These are phyloP conservation scores for Heliconius sara DNA, from an alignment of 2,888 invertebrate species.

Conservation along the genomic window DNA sequence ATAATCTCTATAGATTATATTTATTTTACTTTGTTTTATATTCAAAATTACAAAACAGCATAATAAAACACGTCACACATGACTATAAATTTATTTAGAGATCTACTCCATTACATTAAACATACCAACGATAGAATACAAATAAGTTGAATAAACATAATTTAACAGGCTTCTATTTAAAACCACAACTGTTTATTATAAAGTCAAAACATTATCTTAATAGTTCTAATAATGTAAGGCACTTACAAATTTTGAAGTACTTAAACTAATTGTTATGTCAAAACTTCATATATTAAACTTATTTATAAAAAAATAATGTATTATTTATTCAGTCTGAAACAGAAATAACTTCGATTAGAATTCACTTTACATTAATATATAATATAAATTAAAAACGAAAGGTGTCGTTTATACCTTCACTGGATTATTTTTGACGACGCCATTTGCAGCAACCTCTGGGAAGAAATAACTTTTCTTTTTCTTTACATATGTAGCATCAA, in stretches of 20 bases:
- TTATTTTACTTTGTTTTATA: not conserved
- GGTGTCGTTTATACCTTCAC: slow-evolving; percentile 43
- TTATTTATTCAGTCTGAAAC: slow-evolving; percentile 18
- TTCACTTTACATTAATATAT: not conserved
- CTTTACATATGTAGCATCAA: slow-evolving; percentile 75
- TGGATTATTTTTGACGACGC: slow-evolving; percentile 45
- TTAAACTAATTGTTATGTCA: slow-evolving; percentile 1
- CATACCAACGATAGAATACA: slow-evolving; percentile 33
- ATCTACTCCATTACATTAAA: slow-evolving; percentile 62
- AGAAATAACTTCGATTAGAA: not conserved
- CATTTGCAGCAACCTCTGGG: slow-evolving; percentile 61
- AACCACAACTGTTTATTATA: not conserved
- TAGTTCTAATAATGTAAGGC: slow-evolving; percentile 17
- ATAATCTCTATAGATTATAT: not conserved
- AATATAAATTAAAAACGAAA: not conserved
- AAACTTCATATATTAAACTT: slow-evolving; percentile 9
- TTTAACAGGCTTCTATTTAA: slow-evolving; percentile 16
- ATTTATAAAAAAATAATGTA: slow-evolving; percentile 4
- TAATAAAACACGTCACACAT: slow-evolving; percentile 48
- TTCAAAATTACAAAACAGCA: not conserved
- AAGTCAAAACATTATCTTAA: not conserved
- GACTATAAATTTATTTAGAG: slow-evolving; percentile 68
- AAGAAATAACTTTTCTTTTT: slow-evolving; percentile 77
- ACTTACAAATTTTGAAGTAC: slow-evolving; percentile 1
- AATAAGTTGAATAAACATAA: slow-evolving; percentile 24